Percentiles rank a stretch among this genome's conserved stretches.
Conservation (phyloP, 2,113 vertebrate species). For the Pao palembangensis region DNA sequence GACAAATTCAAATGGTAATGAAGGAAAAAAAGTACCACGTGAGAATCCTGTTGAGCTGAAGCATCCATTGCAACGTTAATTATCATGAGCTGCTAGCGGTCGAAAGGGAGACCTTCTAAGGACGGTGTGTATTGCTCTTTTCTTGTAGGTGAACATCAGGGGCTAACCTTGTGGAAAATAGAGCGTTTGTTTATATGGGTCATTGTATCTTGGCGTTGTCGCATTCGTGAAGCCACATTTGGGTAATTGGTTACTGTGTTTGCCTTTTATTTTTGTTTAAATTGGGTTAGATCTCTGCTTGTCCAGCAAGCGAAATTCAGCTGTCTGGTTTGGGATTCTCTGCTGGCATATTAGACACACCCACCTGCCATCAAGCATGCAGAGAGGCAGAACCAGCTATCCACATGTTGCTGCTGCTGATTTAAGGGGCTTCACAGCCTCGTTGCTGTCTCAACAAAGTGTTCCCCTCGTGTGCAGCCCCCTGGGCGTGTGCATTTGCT, state of each 20-base stretch:
- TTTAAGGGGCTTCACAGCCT: constrained; percentile 11
- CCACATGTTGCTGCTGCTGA: constrained; percentile 46
- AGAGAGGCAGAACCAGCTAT: constrained; percentile 3
- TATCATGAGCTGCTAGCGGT: constrained; percentile 44
- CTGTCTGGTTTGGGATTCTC: constrained; percentile 25
- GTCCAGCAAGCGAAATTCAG: not conserved
- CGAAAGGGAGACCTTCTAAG: constrained; percentile 26
- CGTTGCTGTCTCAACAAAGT: constrained; percentile 12
- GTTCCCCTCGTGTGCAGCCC: not conserved
- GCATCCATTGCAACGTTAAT: constrained; percentile 41
- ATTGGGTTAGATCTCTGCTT: not conserved
- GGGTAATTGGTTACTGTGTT: no score
- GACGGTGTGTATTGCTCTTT: constrained; percentile 46
- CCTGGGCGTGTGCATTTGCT: not conserved
- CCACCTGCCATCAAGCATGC: constrained; percentile 33
- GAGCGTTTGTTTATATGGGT: no score
- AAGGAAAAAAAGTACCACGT: constrained; percentile 34
- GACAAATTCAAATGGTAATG: constrained; percentile 37
- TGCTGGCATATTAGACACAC: constrained; percentile 52
- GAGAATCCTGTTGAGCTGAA: constrained; percentile 35
- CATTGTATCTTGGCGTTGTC: constrained; percentile 17
- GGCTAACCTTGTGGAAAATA: constrained; percentile 1
- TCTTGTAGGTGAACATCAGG: constrained; percentile 7
- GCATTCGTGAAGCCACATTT: not conserved
- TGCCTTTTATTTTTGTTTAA: not conserved